These are phyloP conservation scores for Mergus octosetaceus DNA, from an alignment of 2,797 vertebrate genomes.

Conservation along the genomic window DNA sequence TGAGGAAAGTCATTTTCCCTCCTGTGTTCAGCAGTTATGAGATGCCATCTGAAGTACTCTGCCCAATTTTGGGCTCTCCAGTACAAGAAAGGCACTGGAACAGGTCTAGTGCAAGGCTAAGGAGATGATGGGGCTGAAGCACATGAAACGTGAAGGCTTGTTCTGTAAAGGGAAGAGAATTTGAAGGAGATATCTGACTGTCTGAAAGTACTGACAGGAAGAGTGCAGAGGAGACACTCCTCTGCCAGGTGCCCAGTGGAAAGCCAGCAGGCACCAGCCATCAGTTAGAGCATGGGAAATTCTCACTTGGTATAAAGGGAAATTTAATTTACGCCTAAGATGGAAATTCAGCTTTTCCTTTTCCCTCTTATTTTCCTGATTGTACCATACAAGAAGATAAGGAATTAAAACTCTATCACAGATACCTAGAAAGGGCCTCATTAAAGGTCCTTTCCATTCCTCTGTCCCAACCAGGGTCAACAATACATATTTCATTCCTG, in stretches of 20 bases:
- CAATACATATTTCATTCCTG: background rate
- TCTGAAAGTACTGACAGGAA: background rate
- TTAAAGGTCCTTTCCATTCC: background rate
- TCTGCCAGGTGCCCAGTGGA: background rate
- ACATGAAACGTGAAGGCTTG: background rate
- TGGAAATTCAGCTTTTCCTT: background rate
- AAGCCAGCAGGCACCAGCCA: background rate
- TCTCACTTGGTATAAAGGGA: background rate
- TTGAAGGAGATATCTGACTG: background rate
- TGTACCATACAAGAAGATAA: background rate
- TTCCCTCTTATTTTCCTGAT: background rate
- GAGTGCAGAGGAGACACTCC: background rate
- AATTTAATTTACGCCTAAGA: background rate
- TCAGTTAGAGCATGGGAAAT: background rate
- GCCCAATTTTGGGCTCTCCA: background rate
- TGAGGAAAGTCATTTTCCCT: background rate
- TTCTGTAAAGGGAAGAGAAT: background rate
- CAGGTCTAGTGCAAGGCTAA: background rate
- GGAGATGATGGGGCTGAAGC: background rate
- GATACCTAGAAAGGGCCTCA: background rate
- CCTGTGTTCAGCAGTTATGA: background rate
- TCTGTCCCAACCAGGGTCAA: background rate
- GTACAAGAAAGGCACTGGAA: background rate
- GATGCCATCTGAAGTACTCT: background rate
- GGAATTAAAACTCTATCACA: background rate